Evolutionary conservation across 2,888 invertebrate genomes (phyloP).

Genomic region (Chloroclystis v-ata): DNA sequence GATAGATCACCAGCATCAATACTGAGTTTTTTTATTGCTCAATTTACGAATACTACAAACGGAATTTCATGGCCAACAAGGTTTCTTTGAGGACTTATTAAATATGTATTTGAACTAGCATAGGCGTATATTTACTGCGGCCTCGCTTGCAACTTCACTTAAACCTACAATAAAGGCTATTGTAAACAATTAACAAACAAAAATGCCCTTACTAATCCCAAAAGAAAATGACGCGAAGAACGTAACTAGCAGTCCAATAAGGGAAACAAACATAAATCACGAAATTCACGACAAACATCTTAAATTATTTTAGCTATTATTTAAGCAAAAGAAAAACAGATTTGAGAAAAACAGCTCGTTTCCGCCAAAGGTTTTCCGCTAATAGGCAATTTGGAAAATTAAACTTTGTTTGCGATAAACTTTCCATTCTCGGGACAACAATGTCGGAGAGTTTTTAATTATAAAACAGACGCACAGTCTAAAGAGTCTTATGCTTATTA

Average conservation of each 20-base stretch:
- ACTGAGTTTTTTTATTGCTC: slow-evolving; percentile 14
- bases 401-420: slow-evolving; percentile 48
- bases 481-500: slow-evolving; percentile 26
- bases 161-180: slow-evolving; percentile 52
- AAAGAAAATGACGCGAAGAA: slow-evolving; percentile 63
- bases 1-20: slow-evolving; percentile 33
- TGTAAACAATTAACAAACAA: slow-evolving; percentile 61
- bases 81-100: too few relatives aligned
- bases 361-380: slow-evolving; percentile 41
- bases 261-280: slow-evolving; percentile 68
- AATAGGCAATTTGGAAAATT: slow-evolving; percentile 53
- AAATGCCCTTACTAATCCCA: slow-evolving; percentile 58
- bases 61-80: too few relatives aligned
- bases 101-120: too few relatives aligned
- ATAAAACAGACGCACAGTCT: slow-evolving; percentile 26
- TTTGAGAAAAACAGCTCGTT: slow-evolving; percentile 41
- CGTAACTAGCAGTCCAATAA: slow-evolving; percentile 46
- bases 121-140: neutral
- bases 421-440: slow-evolving; percentile 50
- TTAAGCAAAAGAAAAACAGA: slow-evolving; percentile 55
- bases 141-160: slow-evolving; percentile 23
- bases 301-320: slow-evolving; percentile 52
- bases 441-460: slow-evolving; percentile 43
- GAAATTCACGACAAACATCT: slow-evolving; percentile 62
- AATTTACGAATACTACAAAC: neutral